Base-by-base conservation (phyloP, 2,113 vertebrate species). In the Podiceps cristatus region DNA sequence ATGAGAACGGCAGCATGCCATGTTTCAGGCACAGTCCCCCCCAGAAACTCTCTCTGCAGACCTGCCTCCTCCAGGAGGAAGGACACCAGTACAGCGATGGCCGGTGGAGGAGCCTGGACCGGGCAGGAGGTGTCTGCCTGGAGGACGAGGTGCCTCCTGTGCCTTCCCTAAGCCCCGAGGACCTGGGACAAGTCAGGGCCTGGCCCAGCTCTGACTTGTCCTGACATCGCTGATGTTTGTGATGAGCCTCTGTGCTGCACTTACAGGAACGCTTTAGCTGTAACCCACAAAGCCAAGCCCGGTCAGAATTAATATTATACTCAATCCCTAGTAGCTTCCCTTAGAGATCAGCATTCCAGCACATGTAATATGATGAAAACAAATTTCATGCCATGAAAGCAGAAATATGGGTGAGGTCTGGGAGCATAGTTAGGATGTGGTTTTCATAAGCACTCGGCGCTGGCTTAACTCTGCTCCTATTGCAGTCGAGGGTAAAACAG, bases 381-480 rank as follows among this genome's bases (percentile, higher is more conserved):
- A 96, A 94, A 92, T 91, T 90, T 96, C 91, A 88, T 95, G 93
- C 95, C 84, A 91, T 96, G 93, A 97, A 96, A 96, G 93, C 55
- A 97, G 85, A 96, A 96, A 95, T 83, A 90, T 90, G 96, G 89
- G 86, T 94, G 93, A 97, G 97, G 89, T 96, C 93, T 96, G 91
- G 93, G 77, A 97, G 87, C 95, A 88, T 52, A 88, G 64, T 67
- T 96, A 95, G 91, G 93, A 96, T 96, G 93, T 96, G 97, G 95
- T 96, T 97, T 96, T 88, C 78, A 74, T 82, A 95, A 96, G 33
- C 67, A 83, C 81, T 94, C 71, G 66, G 69, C 0, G 5, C 87
- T 94, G 94, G 93, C 84, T 96, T 96, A 94, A 94, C 91, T 93
- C 82, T 56, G 93, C 94, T 96, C 81, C 4, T 18, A 63, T 95